A percentile compares a stretch with the other conserved stretches of the same genome.
phyloP scores from a whole-genome alignment of 2,113 vertebrate species.

The Arothron firmamentum region DNA sequence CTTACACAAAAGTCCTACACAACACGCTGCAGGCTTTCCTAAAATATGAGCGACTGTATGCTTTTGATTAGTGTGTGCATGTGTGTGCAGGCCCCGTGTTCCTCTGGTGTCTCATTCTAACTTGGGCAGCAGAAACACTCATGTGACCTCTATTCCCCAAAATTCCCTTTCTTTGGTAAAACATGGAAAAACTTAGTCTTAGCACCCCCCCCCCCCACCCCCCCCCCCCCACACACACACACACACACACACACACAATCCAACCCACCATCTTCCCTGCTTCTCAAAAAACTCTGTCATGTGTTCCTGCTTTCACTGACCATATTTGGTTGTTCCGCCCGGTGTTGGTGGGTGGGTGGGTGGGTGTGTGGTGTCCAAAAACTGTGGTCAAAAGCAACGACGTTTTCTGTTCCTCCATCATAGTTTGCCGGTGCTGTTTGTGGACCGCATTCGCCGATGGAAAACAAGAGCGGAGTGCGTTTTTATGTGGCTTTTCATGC shows the following conservation, averaged over 20 bases:
- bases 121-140: slow-evolving; percentile 37
- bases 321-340: slow-evolving; percentile 58
- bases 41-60: slow-evolving; percentile 67
- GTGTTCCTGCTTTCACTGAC: slow-evolving; percentile 37
- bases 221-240: too few relatives aligned
- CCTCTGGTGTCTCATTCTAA: slow-evolving; percentile 53
- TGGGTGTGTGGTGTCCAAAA: slow-evolving; percentile 46
- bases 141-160: slow-evolving; percentile 43
- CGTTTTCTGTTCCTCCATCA: slow-evolving; percentile 48
- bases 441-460: slow-evolving; percentile 19
- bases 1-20: slow-evolving; percentile 12
- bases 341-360: slow-evolving; percentile 50
- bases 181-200: slow-evolving; percentile 64
- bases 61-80: slow-evolving; percentile 59
- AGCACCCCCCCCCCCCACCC: slow-evolving; percentile 23
- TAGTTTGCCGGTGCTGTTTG: slow-evolving; percentile 34
- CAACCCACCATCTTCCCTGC: slow-evolving; percentile 27
- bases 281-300: slow-evolving; percentile 44
- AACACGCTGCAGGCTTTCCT: slow-evolving; percentile 22
- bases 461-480: slow-evolving; percentile 29
- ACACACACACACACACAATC: too few relatives aligned
- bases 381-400: slow-evolving; percentile 52
- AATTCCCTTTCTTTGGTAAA: slow-evolving; percentile 56
- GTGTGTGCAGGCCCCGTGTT: slow-evolving; percentile 4
- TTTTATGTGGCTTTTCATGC: slow-evolving; percentile 4